Base-by-base conservation (phyloP, 2,797 vertebrate species). In the Sebastes iracundus region DNA sequence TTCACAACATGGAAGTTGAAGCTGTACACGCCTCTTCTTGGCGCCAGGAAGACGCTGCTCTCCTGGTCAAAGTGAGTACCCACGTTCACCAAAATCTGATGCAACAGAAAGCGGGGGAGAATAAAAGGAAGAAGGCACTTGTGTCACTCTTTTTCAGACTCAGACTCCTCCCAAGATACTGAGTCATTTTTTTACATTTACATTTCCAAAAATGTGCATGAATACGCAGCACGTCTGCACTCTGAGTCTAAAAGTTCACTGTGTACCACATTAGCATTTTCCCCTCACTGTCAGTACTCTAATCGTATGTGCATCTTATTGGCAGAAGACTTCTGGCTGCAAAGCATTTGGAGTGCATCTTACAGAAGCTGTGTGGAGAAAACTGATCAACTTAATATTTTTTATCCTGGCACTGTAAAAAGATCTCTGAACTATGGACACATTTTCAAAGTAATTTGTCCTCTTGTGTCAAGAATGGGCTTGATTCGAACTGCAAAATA, bases 1-100 rank as follows among this genome's bases (percentile, higher is more conserved):
- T 97, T 97, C 4, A 97, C 96, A 3, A 97, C 96, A 35, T 96
- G 96, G 84, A 96, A 96, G 88, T 95, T 96, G 88, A 97, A 96
- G 74, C 96, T 96, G 92, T 97, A 97, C 49, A 97, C 96, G 0
- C 96, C 96, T 90, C 94, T 92, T 59, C 95, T 92, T 5, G 96
- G 96, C 10, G 96, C 95, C 52, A 96, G 88, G 67, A 97, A 97
- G 49, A 96, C 88, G 18, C 96, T 96, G 67, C 94, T 95, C 71
- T 96, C 96, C 72, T 95, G 95, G 88, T 96, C 95, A 90, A 97
- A 97, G 81, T 96, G 95, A 72, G 82, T 87, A 1, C 96, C 96
- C 8, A 96, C 95, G 1, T 97, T 97, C 76, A 97, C 96, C 88
- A 97, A 84, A 80, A 96, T 96, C 96, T 97, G 88, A 58, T 8